A percentile compares a stretch with the other conserved stretches of the same genome.
Evolutionary conservation across 1,140 invertebrate genomes (phyloP).

Genomic region (Ylistrum balloti): DNA sequence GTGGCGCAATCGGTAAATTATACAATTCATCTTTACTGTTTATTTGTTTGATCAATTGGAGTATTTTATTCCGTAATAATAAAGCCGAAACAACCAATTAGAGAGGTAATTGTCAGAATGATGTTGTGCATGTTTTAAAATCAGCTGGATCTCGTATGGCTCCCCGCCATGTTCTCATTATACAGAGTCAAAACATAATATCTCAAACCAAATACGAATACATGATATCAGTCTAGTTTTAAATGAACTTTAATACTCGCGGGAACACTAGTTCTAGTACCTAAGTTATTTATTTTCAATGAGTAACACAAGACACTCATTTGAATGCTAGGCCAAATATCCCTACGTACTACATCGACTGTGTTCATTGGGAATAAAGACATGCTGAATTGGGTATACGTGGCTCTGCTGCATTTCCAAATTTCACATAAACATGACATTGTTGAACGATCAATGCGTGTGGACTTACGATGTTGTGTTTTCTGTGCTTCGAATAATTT

Average conservation of each 20-base stretch:
- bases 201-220: constrained; percentile 20
- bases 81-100: no score
- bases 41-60: no score
- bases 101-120: no score
- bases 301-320: background rate
- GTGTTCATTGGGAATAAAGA: background rate
- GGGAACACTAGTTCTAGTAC: background rate
- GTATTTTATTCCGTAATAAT: no score
- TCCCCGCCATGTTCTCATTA: background rate
- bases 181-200: background rate
- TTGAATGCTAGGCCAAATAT: background rate
- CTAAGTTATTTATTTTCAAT: background rate
- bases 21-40: no score
- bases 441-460: background rate
- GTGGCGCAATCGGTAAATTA: no score
- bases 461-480: background rate
- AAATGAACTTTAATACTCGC: constrained; percentile 21
- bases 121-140: background rate
- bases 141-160: background rate
- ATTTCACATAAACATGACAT: constrained; percentile 32
- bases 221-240: background rate
- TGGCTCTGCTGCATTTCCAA: background rate
- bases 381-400: background rate
- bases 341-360: background rate
- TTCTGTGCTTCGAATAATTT: background rate